These are phyloP conservation scores for Microcaecilia unicolor DNA, from an alignment of 2,797 vertebrate genomes.

Conservation along the genomic window DNA sequence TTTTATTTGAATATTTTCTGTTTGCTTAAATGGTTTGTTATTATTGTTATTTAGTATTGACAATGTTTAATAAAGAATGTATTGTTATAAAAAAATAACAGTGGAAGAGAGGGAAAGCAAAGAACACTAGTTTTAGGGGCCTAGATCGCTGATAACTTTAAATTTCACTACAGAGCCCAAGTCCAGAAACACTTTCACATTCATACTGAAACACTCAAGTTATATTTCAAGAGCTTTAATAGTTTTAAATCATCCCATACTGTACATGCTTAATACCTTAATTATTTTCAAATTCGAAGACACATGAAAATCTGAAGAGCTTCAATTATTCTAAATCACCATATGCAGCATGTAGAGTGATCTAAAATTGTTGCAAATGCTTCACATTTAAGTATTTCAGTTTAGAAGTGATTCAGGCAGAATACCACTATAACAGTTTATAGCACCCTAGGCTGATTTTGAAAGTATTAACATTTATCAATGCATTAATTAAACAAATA, in stretches of 20 bases:
- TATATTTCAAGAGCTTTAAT: slow-evolving; percentile 54
- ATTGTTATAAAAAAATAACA: no score
- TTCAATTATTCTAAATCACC: slow-evolving; percentile 70
- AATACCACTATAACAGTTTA: slow-evolving; percentile 32
- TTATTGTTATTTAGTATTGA: no score
- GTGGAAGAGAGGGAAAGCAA: no score
- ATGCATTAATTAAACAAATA: slow-evolving; percentile 7
- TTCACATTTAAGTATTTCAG: slow-evolving; percentile 55
- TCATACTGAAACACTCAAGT: slow-evolving; percentile 38
- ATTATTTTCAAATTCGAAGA: slow-evolving; percentile 59
- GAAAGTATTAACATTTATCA: no score
- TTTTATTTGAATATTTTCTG: no score
- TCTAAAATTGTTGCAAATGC: slow-evolving; percentile 63
- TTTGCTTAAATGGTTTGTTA: no score
- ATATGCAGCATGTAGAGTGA: slow-evolving; percentile 48
- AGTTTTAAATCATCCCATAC: slow-evolving; percentile 50
- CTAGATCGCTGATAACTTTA: slow-evolving; percentile 43
- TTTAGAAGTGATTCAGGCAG: slow-evolving; percentile 51
- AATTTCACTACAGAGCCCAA: slow-evolving; percentile 36
- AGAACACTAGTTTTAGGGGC: no score
- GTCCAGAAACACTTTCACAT: slow-evolving; percentile 42
- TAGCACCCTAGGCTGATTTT: slow-evolving; percentile 28
- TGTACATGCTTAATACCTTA: slow-evolving; percentile 48
- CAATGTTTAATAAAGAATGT: no score
- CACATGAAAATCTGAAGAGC: slow-evolving; percentile 66